Conservation (phyloP, 2,888 invertebrate species). For the Entomobrya multifasciata region DNA sequence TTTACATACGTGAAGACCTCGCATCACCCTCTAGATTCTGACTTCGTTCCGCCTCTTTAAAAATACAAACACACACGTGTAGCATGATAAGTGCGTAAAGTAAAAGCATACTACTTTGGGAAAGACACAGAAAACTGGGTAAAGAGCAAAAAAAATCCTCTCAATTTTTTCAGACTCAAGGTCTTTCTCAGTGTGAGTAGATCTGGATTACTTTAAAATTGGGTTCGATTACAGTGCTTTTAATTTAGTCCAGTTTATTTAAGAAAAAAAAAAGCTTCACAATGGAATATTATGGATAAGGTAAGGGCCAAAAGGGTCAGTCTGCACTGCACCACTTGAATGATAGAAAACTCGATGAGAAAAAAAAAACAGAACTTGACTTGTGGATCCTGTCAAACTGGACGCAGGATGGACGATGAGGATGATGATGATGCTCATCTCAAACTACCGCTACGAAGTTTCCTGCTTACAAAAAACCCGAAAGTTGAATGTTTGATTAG, state of each 20-base stretch:
- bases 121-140: too few species aligned
- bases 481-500: conserved; percentile 48
- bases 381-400: conserved; percentile 73
- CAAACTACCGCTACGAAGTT: conserved; percentile 66
- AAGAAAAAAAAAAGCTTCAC: neutral
- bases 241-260: neutral
- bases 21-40: neutral
- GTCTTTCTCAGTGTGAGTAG: conserved; percentile 53
- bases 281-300: conserved; percentile 32
- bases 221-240: conserved; percentile 64
- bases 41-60: conserved; percentile 58
- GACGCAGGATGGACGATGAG: conserved; percentile 57
- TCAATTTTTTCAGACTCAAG: conserved; percentile 43
- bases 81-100: conserved; percentile 43
- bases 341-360: neutral
- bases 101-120: neutral
- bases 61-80: conserved; percentile 62
- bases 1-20: neutral
- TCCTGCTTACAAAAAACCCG: neutral
- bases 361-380: conserved; percentile 46
- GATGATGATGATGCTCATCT: conserved; percentile 60
- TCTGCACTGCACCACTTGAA: conserved; percentile 51
- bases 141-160: conserved; percentile 31
- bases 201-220: conserved; percentile 63
- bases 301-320: conserved; percentile 68